These are phyloP conservation scores for Sebastes trivittatus DNA, from an alignment of 2,797 vertebrate genomes.

Conservation along the genomic window DNA sequence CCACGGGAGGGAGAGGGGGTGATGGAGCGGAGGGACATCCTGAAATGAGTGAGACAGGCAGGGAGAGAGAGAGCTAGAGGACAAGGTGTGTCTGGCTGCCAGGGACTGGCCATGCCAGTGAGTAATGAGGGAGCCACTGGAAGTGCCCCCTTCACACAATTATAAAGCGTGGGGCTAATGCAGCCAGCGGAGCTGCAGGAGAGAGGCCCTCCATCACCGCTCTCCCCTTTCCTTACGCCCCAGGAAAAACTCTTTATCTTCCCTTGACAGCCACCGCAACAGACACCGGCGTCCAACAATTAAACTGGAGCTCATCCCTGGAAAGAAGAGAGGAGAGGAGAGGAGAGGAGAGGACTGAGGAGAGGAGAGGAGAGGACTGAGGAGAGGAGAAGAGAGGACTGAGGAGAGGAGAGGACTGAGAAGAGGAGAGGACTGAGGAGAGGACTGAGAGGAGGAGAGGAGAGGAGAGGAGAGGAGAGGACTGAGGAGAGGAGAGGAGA, in stretches of 20 bases:
- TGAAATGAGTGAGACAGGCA: slow-evolving; percentile 57
- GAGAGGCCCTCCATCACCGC: slow-evolving; percentile 80
- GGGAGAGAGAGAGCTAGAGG: slow-evolving; percentile 63
- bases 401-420: too few species aligned
- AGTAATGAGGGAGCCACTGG: slow-evolving; percentile 83
- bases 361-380: too few species aligned
- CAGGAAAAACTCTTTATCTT: slow-evolving; percentile 85
- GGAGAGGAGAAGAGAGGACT: too few species aligned
- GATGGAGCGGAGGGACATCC: slow-evolving; percentile 66
- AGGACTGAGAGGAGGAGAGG: too few species aligned
- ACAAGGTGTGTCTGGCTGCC: slow-evolving; percentile 77
- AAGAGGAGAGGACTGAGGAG: too few species aligned
- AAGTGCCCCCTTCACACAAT: slow-evolving; percentile 84
- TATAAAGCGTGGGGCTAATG: slow-evolving; percentile 83
- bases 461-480: too few species aligned
- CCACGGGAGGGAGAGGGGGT: slow-evolving; percentile 56
- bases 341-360: background rate
- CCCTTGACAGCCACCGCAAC: slow-evolving; percentile 77
- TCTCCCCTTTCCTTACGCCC: slow-evolving; percentile 70
- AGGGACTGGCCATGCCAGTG: slow-evolving; percentile 71
- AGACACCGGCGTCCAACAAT: slow-evolving; percentile 79
- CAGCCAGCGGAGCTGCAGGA: slow-evolving; percentile 79
- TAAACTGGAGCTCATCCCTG: slow-evolving; percentile 79
- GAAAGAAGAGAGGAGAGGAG: slow-evolving; percentile 43
- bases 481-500: too few species aligned